phyloP scores from a whole-genome alignment of 2,113 vertebrate species.

The Cynocephalus volans region DNA sequence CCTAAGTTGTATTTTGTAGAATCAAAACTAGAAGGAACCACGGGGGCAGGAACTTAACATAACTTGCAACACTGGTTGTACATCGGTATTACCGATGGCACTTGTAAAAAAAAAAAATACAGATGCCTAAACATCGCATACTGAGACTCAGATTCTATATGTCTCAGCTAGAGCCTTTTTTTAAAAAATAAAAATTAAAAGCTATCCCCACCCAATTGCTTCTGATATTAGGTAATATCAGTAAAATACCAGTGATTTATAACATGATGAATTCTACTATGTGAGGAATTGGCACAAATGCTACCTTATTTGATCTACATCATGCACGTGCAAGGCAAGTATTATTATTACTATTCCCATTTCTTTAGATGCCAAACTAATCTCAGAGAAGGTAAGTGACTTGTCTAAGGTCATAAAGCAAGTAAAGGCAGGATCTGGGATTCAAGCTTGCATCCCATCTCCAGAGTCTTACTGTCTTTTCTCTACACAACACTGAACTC shows the following conservation, averaged over 20 bases:
- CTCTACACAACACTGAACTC: not conserved
- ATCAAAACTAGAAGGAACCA: not conserved
- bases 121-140: accelerated
- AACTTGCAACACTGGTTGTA: not conserved
- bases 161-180: not conserved
- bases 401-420: not conserved
- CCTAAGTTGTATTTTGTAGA: not conserved
- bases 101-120: not conserved
- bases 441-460: not conserved
- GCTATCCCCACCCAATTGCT: not conserved
- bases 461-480: not conserved
- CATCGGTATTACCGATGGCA: accelerated
- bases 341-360: not conserved
- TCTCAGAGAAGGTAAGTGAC: not conserved
- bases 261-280: not conserved
- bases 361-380: not conserved
- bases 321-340: not conserved
- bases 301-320: not conserved
- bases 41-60: accelerated
- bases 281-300: not conserved
- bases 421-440: not conserved
- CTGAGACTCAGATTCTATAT: not conserved
- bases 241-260: not conserved
- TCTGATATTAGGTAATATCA: not conserved
- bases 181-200: not conserved